Base-by-base conservation (phyloP, 2,888 invertebrate genomes). In the Drosophila diplacantha region DNA sequence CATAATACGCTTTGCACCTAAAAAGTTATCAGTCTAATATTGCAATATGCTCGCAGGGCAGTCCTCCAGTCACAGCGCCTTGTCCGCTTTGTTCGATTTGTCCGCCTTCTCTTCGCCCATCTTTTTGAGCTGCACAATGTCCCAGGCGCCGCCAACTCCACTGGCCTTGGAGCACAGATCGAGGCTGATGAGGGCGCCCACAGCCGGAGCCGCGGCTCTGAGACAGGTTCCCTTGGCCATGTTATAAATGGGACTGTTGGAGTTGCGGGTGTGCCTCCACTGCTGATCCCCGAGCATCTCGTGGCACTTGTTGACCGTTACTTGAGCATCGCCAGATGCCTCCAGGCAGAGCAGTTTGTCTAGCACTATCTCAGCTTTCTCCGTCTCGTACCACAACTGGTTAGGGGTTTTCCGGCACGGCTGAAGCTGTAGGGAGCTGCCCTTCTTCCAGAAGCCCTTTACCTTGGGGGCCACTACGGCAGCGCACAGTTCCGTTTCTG, bases 241-340 rank as follows among this genome's bases (percentile, higher is more conserved):
- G 85, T 96, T 96, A 87, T 96, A 96, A 43, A 96, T 91, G 0
- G 95, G 94, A 66, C 93, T 92, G 51, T 91, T 91, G 54, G 90
- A 91, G 76, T 91, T 89, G 67, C 91, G 92, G 69, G 93, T 93
- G 85, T 95, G 94, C 53, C 92, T 93, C 98, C 98, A 99, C 83
- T 96, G 95, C 88, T 98, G 98, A 72, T 94, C 92, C 0, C 95
- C 95, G 12, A 95, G 94, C 90, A 96, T 93, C 86, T 96, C 96
- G 83, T 97, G 97, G 84, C 98, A 98, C 88, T 98, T 98, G 74
- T 94, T 93, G 11, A 98, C 89, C 57, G 92, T 90, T 0, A 96
- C 95, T 47, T 90, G 89, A 47, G 90, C 87, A 56, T 90, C 90
- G 12, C 90, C 89, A 31, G 89, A 89, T 0, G 94, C 93, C 88